Evolutionary conservation across 2,888 invertebrate species (phyloP).

Genomic region (Tinea semifulvella): DNA sequence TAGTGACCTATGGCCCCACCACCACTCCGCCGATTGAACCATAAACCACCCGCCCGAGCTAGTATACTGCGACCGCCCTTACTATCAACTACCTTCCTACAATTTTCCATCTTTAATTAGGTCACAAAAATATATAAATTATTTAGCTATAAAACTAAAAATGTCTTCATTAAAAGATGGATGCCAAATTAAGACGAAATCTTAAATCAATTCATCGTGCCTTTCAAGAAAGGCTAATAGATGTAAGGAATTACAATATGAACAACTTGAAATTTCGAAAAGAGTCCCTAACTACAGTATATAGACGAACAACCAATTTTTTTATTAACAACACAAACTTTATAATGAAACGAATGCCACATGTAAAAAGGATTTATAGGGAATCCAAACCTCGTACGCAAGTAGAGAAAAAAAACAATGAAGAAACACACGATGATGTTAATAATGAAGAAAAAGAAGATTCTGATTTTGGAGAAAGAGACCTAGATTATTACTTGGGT

Average conservation of each 20-base stretch:
- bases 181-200: background rate
- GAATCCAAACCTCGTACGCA: constrained; percentile 35
- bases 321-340: constrained; percentile 44
- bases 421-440: constrained; percentile 10
- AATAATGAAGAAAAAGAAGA: constrained; percentile 28
- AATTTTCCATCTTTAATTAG: constrained; percentile 3
- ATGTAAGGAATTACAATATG: constrained; percentile 22
- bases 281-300: constrained; percentile 52
- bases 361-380: constrained; percentile 35
- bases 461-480: constrained; percentile 43
- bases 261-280: constrained; percentile 41
- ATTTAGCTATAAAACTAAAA: background rate
- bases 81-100: constrained; percentile 34
- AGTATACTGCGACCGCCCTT: constrained; percentile 36
- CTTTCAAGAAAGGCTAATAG: background rate
- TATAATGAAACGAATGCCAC: constrained; percentile 40
- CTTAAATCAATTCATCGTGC: constrained; percentile 4
- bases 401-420: constrained; percentile 20
- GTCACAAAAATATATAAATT: background rate
- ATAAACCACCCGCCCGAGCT: constrained; percentile 40
- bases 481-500: constrained; percentile 53
- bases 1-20: constrained; percentile 43
- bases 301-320: constrained; percentile 54
- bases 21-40: constrained; percentile 46
- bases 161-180: constrained; percentile 3